Percentiles rank a stretch among this genome's conserved stretches.
Conservation (phyloP, 1,140 invertebrate genomes). For the Lepidostoma basale region DNA sequence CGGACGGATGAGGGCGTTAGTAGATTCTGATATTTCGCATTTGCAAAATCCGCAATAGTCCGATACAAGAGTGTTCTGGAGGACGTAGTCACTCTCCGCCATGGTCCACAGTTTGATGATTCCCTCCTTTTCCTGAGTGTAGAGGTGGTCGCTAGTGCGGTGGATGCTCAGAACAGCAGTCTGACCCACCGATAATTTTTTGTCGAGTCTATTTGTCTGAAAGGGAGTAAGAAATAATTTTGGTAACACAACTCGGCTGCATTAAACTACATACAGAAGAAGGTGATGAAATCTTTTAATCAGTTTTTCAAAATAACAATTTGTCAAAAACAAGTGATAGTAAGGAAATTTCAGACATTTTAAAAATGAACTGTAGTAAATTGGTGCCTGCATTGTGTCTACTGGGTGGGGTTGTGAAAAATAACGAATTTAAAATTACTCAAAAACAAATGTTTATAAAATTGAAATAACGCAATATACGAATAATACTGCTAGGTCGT, state of each 20-base stretch:
- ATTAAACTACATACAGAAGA: too few relatives aligned
- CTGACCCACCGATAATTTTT: slow-evolving; percentile 64
- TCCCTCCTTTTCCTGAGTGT: slow-evolving; percentile 74
- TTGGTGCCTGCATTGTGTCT: too few relatives aligned
- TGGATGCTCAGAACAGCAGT: slow-evolving; percentile 64
- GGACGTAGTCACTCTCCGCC: slow-evolving; percentile 64
- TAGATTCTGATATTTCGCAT: slow-evolving; percentile 65
- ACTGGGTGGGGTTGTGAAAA: too few relatives aligned
- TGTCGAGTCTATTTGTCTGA: slow-evolving; percentile 66
- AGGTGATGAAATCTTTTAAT: slow-evolving; percentile 16
- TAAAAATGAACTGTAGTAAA: too few relatives aligned
- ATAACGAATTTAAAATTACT: too few relatives aligned
- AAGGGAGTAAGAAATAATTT: slow-evolving; percentile 36
- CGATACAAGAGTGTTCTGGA: slow-evolving; percentile 61
- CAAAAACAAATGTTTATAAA: too few relatives aligned
- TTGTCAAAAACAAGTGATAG: too few relatives aligned
- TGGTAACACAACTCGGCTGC: too few relatives aligned
- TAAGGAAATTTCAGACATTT: too few relatives aligned
- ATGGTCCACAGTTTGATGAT: slow-evolving; percentile 69
- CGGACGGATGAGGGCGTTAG: slow-evolving; percentile 66
- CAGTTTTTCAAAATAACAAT: slow-evolving; percentile 4
- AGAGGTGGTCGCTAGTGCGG: slow-evolving; percentile 61
- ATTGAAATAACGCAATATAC: too few relatives aligned
- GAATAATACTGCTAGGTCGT: too few relatives aligned
- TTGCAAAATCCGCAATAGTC: slow-evolving; percentile 72